Conservation (phyloP, 2,113 vertebrate species). For the Podarcis cretensis region DNA sequence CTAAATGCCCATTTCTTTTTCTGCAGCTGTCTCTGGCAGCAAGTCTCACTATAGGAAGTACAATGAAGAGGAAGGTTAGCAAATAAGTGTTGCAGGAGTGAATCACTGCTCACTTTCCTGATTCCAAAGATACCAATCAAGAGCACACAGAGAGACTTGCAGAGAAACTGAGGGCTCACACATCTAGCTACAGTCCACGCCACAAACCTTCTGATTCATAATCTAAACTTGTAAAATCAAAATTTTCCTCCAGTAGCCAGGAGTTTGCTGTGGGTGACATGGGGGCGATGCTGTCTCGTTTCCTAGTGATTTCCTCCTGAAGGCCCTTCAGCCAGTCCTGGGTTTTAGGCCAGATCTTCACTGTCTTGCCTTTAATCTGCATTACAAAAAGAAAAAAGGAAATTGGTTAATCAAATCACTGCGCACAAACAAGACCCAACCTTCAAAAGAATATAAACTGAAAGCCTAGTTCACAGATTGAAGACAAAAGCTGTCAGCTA, state of each 20-base stretch:
- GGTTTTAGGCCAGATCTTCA: conserved; percentile 80
- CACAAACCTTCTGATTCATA: conserved; percentile 81
- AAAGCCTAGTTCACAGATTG: neutral
- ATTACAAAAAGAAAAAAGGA: neutral
- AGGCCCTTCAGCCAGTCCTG: conserved; percentile 81
- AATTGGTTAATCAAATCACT: neutral
- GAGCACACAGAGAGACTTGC: neutral
- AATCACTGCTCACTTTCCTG: neutral
- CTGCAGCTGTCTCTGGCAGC: neutral
- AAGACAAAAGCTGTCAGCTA: neutral
- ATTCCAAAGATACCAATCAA: neutral
- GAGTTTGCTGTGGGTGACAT: conserved; percentile 81
- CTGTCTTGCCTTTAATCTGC: conserved; percentile 77
- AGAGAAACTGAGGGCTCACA: conserved; percentile 17
- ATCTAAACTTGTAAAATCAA: conserved; percentile 80
- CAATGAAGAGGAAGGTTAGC: neutral
- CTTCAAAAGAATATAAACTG: neutral
- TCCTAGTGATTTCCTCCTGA: conserved; percentile 76
- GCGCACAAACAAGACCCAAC: neutral
- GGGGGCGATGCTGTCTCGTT: conserved; percentile 73
- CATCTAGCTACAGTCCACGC: neutral
- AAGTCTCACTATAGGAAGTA: neutral
- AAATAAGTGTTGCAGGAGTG: neutral
- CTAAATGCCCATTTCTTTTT: neutral
- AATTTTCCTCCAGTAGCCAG: conserved; percentile 80